These are phyloP conservation scores for Ciona savignyi DNA, from an alignment of 23 tunicate genomes.

Conservation along the genomic window DNA sequence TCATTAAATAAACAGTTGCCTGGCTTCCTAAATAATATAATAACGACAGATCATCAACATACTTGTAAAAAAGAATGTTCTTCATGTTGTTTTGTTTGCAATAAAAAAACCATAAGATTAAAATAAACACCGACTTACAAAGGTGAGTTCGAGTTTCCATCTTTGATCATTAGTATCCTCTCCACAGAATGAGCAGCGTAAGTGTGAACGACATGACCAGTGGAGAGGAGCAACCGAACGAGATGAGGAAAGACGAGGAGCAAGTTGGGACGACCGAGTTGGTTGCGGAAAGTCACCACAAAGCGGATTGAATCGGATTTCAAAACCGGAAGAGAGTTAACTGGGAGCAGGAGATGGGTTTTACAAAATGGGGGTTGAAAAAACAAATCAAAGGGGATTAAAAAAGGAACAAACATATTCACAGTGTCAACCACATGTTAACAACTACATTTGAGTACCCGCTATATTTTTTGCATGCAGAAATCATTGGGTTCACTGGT, in stretches of 20 bases:
- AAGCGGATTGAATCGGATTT: conserved; percentile 77
- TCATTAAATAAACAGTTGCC: no score
- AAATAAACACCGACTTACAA: conserved; percentile 57
- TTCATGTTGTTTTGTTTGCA: no score
- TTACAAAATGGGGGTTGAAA: neutral
- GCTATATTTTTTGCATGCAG: no score
- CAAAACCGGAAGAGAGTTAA: conserved; percentile 47
- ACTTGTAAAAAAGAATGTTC: no score
- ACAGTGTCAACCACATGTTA: no score
- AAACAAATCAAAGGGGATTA: neutral
- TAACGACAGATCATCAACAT: no score
- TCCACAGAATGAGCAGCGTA: conserved; percentile 95
- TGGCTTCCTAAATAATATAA: no score
- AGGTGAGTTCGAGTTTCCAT: conserved; percentile 23
- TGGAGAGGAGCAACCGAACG: conserved; percentile 21
- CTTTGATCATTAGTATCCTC: conserved; percentile 70
- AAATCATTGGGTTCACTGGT: neutral
- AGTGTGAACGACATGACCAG: conserved; percentile 74
- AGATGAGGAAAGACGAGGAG: conserved; percentile 45
- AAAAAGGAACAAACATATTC: no score
- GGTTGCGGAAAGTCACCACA: conserved; percentile 78
- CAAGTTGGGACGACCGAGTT: conserved; percentile 47
- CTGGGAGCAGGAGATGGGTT: conserved; percentile 2
- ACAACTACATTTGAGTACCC: no score
- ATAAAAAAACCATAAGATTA: no score